Conservation (phyloP, 2,113 vertebrate genomes). For the Chroicocephalus ridibundus region DNA sequence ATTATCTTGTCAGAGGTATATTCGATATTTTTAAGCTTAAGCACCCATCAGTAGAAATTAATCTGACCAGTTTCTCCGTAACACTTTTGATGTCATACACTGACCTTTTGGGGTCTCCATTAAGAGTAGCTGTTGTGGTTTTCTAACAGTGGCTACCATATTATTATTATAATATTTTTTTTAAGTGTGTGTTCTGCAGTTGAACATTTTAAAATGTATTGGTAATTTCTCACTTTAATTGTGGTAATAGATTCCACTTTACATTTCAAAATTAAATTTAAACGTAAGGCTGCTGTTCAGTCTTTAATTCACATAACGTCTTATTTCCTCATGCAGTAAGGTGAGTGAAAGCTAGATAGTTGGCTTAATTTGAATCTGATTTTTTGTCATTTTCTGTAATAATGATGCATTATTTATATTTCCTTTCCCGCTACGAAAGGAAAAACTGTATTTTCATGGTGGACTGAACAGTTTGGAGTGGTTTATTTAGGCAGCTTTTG, state of each 20-base stretch:
- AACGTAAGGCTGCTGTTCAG: constrained; percentile 43
- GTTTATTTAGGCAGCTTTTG: constrained; percentile 77
- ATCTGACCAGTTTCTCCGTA: constrained; percentile 43
- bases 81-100: constrained; percentile 56
- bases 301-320: constrained; percentile 51
- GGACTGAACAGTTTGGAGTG: constrained; percentile 78
- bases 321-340: constrained; percentile 46
- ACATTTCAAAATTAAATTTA: constrained; percentile 39
- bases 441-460: constrained; percentile 71
- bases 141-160: constrained; percentile 59
- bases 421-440: constrained; percentile 68
- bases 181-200: constrained; percentile 55
- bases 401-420: constrained; percentile 80
- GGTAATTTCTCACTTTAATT: constrained; percentile 51
- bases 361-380: constrained; percentile 45
- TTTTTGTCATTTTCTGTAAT: constrained; percentile 62
- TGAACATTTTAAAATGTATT: constrained; percentile 31
- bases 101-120: background rate
- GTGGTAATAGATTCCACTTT: constrained; percentile 50
- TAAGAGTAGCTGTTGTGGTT: constrained; percentile 58
- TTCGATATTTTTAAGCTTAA: constrained; percentile 61
- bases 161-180: constrained; percentile 8
- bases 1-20: constrained; percentile 59
- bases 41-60: constrained; percentile 40
- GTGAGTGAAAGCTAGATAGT: constrained; percentile 25